Base-by-base conservation (phyloP, 2,797 vertebrate species). In the Emydoidea blandingii region DNA sequence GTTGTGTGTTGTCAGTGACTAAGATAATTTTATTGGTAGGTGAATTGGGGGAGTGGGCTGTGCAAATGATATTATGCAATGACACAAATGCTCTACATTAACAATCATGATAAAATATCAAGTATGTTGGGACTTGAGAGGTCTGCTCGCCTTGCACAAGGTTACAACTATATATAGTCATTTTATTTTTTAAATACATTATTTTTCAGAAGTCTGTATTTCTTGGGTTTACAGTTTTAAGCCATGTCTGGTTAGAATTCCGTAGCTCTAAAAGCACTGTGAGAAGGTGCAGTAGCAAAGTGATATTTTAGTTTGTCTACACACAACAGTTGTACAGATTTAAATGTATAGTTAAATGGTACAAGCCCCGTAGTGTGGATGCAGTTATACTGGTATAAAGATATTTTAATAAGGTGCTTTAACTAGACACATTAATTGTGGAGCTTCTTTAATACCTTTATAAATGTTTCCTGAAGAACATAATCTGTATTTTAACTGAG, bases 191-290 rank as follows among this genome's bases (percentile, higher is more conserved):
- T 21, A n/a, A 68, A 68, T 21, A 23, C 4, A 10, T 68, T 68
- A 5, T 68, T 68, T n/a, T 68, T 68, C 18, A 68, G 34, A 68
- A 68, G 57, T 59, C 31, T 37, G 6, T 68, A 68, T 68, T 37
- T 68, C 65, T 68, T 68, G 65, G 8, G 34, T 37, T 37, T 68
- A 37, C 12, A 21, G 9, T 37, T 68, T 68, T 68, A n/a, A n/a
- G 9, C n/a, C 65, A n/a, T 68, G n/a, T 37, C 65, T 68, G 56
- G 59, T 34, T 83, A 8, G 62, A 41, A 91, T 88, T 80, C 21
- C 81, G n/a, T 72, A 92, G 62, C 72, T 95, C 83, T 81, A 76
- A 93, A 95, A 94, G 83, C 72, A 88, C 0, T 3, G 44, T 49
- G 68, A 31, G 94, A 68, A 81, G 89, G 50, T 15, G 86, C 21